Evolutionary conservation across 2,113 vertebrate genomes (phyloP), one percentile per base, ranked within the genome.

Genomic region (Myodes glareolus): DNA sequence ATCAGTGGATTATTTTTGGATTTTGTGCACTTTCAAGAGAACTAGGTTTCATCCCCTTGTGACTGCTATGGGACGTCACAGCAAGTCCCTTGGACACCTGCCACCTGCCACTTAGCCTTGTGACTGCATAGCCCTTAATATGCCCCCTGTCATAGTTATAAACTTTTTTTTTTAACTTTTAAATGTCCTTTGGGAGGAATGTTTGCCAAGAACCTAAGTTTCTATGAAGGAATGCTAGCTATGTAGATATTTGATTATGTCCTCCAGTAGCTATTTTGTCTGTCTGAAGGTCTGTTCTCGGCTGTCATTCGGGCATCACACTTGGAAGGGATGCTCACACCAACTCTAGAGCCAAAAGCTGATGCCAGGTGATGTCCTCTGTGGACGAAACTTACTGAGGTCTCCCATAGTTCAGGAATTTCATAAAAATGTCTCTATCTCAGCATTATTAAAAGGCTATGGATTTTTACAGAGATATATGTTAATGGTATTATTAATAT

Each of bases 291-390:
- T 39, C 19, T 63, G 47, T 16, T 50, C 7, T 17, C 11, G 8
- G 12, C 25, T 23, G 0, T n/a, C 7, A 0, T 45, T 52, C 11
- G 33, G 42, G 13, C 19, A 0, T 39, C 27, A 52, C 1, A 16
- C 55, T 73, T 25, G 14, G 8, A 31, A 45, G 45, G 8, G 52
- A 29, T 11, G 33, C 42, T 87, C 5, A 70, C 21, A 42, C 29
- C 7, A 27, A 33, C 8, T 4, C 33, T 68, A 52, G 25, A 55
- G 8, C n/a, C 50, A 65, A 70, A 70, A 86, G 39, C 39, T 16
- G 4, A 21, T 9, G 0, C n/a, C 10, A 19, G 65, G 0, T 0
- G 3, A 39, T 55, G 8, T 33, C 27, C 67, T 52, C 1, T 10
- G 14, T 33, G 4, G 10, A 25, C 36, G 39, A 14, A 63, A 47